Base-by-base conservation (phyloP, 1,140 invertebrate species). In the Colletes gigas region DNA sequence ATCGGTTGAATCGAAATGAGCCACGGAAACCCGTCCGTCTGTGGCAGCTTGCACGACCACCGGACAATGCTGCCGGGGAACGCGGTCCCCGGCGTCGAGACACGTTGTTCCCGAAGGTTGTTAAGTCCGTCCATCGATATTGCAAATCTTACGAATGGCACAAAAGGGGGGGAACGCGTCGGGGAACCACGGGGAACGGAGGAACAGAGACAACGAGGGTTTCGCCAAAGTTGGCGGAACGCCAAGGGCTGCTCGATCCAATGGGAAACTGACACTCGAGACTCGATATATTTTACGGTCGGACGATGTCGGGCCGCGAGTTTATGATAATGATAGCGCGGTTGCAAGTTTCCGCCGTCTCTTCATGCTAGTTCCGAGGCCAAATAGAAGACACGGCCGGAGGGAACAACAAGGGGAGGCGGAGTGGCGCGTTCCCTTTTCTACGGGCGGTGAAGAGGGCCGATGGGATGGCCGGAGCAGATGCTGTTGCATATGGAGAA, bases 401-500 rank as follows among this genome's bases (percentile, higher is more conserved):
- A 21, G n/a, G 70, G 66, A 52, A 62, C 14, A 57, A 47, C 30
- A 6, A 54, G 30, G 7, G 44, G 21, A 9, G 3, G 30, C 2
- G 17, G 44, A 65, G 57, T 57, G 67, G 55, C 12, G 65, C 41
- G 83, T 77, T 76, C 72, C 60, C 59, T 83, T 80, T 81, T 74
- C 83, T 73, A 60, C 63, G 82, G 82, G 74, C 74, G 65, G 75
- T 57, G 74, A 84, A 84, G 74, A 66, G 80, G 68, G 78, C 70
- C 65, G 80, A 71, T 79, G 71, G 79, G 67, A 84, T 79, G 65
- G 84, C 65, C 79, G 80, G 78, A 73, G 89, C 89, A 88, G 90
- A 90, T 92, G 89, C 92, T 92, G 89, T 92, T 92, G 90, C 91
- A 91, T 92, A 92, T 92, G 91, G 92, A 92, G 91, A 89, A 89